Evolutionary conservation across 1,140 invertebrate species (phyloP).

Genomic region (Macrocentrus cingulum): DNA sequence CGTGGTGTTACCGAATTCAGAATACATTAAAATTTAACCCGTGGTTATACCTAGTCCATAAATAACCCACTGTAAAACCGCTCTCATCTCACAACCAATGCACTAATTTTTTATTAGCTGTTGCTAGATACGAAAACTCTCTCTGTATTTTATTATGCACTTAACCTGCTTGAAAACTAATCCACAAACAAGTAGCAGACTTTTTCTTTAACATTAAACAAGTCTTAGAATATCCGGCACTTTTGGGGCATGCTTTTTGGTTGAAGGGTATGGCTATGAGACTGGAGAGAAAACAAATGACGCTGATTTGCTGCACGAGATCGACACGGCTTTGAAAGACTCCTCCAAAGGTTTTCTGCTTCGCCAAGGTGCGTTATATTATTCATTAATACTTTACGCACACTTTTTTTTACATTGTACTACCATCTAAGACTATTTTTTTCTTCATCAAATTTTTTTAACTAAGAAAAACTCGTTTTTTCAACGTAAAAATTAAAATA

Average conservation of each 20-base stretch:
- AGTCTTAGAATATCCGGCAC: slow-evolving; percentile 29
- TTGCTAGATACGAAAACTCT: neutral
- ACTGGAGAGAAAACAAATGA: slow-evolving; percentile 40
- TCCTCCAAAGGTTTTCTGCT: slow-evolving; percentile 68
- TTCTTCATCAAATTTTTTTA: no score
- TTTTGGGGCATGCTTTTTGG: slow-evolving; percentile 45
- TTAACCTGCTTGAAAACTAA: neutral
- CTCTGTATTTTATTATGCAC: neutral
- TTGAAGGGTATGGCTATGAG: slow-evolving; percentile 38
- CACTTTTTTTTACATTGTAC: no score
- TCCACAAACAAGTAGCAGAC: neutral
- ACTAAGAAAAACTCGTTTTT: no score
- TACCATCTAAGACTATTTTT: no score
- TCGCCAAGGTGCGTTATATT: slow-evolving; percentile 56
- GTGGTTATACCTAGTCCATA: neutral
- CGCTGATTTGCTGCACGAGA: slow-evolving; percentile 66
- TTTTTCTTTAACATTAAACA: slow-evolving; percentile 1
- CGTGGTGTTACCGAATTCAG: slow-evolving; percentile 11
- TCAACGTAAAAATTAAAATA: no score
- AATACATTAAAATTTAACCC: slow-evolving; percentile 14
- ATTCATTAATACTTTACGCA: no score
- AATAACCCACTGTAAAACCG: neutral
- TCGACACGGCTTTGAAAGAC: slow-evolving; percentile 63
- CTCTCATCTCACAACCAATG: neutral
- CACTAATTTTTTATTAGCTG: neutral